Evolutionary conservation across 1,140 invertebrate species (phyloP).

Genomic region (Campodea augens): DNA sequence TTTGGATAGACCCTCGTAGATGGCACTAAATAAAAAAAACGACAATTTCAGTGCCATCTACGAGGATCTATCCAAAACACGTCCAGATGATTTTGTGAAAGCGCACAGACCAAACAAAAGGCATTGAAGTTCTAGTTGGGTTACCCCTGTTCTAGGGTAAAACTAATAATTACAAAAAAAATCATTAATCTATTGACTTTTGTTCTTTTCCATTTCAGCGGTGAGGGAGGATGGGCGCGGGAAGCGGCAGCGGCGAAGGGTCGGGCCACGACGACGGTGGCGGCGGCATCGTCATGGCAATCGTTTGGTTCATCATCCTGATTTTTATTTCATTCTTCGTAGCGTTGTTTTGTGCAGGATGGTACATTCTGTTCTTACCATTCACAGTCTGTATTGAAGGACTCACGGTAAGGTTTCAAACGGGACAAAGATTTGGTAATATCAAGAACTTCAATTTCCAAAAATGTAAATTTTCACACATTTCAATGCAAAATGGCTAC

Average conservation of each 20-base stretch:
- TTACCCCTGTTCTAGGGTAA: no score
- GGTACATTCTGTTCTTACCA: slow-evolving; percentile 49
- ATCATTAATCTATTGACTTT: no score
- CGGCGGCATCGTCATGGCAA: slow-evolving; percentile 31
- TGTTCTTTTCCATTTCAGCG: no score
- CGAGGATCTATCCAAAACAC: no score
- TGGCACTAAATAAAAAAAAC: no score
- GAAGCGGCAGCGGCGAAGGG: not conserved
- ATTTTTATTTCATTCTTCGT: slow-evolving; percentile 50
- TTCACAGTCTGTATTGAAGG: slow-evolving; percentile 47
- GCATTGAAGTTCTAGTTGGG: no score
- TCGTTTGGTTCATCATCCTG: slow-evolving; percentile 60
- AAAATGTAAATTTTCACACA: not conserved
- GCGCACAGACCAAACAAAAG: no score
- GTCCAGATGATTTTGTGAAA: no score
- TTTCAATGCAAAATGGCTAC: no score
- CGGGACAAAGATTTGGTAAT: not conserved
- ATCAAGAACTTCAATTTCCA: not conserved
- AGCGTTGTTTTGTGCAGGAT: slow-evolving; percentile 46
- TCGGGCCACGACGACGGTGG: not conserved
- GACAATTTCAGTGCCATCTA: no score
- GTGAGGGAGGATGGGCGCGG: not conserved
- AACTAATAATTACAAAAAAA: no score
- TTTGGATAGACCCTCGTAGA: no score
- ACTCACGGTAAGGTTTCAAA: slow-evolving; percentile 26